Evolutionary conservation across 2,113 vertebrate genomes (phyloP).

Genomic region (Ictalurus punctatus): DNA sequence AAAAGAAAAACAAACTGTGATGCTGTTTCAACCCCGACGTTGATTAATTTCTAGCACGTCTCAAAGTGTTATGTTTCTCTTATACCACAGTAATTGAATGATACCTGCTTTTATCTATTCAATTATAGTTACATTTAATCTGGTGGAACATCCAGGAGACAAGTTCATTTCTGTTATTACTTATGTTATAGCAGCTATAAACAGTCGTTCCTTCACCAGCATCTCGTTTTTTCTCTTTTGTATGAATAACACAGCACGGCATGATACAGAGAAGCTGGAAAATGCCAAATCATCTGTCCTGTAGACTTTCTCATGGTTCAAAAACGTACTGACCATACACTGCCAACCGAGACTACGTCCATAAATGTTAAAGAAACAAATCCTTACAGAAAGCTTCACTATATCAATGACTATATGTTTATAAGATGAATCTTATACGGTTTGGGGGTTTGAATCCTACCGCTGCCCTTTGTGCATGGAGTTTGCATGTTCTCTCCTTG

Average conservation of each 20-base stretch:
- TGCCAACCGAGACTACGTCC: neutral
- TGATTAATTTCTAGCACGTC: neutral
- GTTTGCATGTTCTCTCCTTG: too few species aligned
- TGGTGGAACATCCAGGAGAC: neutral
- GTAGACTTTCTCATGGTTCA: neutral
- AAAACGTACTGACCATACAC: neutral
- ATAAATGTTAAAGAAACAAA: neutral
- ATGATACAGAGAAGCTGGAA: neutral
- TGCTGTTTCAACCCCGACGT: neutral
- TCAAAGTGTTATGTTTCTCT: neutral
- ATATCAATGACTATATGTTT: neutral
- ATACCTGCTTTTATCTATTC: too few species aligned
- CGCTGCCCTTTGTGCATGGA: too few species aligned
- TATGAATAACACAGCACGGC: neutral
- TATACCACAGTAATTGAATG: neutral
- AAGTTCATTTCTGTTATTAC: neutral
- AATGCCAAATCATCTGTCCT: neutral
- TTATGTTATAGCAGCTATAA: neutral
- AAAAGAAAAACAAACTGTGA: neutral
- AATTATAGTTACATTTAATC: neutral
- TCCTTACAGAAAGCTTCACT: neutral
- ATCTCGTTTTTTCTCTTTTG: neutral
- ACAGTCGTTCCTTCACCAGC: neutral
- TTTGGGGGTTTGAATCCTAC: too few species aligned
- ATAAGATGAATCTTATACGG: neutral